phyloP scores from a whole-genome alignment of 2,888 invertebrate genomes.

The Hypomecis punctinalis region DNA sequence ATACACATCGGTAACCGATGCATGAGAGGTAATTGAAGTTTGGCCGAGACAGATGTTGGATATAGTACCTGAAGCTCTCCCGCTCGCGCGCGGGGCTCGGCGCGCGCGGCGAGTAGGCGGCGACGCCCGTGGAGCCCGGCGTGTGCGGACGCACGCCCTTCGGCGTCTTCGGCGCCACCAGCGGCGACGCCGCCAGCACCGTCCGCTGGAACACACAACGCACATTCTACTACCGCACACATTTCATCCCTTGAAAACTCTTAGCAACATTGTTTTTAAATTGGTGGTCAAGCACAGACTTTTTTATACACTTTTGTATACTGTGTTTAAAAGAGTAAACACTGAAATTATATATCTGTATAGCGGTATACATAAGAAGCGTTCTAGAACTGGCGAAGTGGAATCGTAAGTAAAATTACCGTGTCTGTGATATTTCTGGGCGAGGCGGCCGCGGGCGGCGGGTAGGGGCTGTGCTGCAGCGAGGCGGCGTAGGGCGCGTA shows the following conservation, averaged over 20 bases:
- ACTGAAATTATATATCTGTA: too few species aligned
- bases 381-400: too few species aligned
- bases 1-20: too few species aligned
- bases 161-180: constrained; percentile 81
- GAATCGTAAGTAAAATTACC: constrained; percentile 53
- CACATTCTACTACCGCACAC: too few species aligned
- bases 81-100: constrained; percentile 92
- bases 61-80: constrained; percentile 93
- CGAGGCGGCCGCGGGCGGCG: constrained; percentile 87
- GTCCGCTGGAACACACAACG: constrained; percentile 66
- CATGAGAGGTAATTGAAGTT: too few species aligned
- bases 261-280: too few species aligned
- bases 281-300: too few species aligned
- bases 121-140: constrained; percentile 75
- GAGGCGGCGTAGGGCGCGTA: constrained; percentile 92
- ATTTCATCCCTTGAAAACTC: too few species aligned
- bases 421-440: constrained; percentile 86
- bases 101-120: constrained; percentile 90
- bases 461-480: constrained; percentile 89
- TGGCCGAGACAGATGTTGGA: too few species aligned
- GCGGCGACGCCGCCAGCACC: constrained; percentile 77
- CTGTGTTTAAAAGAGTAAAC: too few species aligned
- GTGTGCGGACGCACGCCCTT: constrained; percentile 79
- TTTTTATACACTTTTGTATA: too few species aligned
- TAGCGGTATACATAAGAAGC: too few species aligned